phyloP scores from a whole-genome alignment of 2,113 vertebrate genomes.

The Pterocles gutturalis region DNA sequence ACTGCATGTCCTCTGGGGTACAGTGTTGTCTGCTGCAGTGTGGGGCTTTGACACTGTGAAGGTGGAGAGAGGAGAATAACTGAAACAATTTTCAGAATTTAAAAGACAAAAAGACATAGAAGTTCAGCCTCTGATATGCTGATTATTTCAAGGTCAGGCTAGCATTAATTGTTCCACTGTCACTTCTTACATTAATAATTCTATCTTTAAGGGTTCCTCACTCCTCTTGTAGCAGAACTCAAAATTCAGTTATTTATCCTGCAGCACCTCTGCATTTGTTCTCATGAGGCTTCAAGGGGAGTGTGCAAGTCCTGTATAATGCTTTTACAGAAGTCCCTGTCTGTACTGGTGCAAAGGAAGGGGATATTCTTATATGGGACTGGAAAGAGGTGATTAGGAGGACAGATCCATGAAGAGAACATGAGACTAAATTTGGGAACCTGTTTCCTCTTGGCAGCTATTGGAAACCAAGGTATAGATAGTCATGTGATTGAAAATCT shows the following conservation, averaged over 20 bases:
- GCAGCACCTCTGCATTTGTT: not conserved
- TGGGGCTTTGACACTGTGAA: not conserved
- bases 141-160: not conserved
- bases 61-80: not conserved
- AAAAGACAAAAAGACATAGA: not conserved
- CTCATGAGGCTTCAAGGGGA: no score
- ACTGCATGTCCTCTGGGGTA: not conserved
- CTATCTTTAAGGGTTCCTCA: not conserved
- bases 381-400: not conserved
- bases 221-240: not conserved
- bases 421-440: not conserved
- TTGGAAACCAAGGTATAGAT: not conserved
- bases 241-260: not conserved
- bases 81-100: not conserved
- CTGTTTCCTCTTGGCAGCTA: not conserved
- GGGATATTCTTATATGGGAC: rapidly evolving
- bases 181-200: rapidly evolving
- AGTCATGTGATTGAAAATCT: not conserved
- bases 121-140: not conserved
- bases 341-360: not conserved
- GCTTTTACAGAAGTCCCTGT: not conserved
- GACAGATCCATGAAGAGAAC: rapidly evolving
- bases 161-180: not conserved
- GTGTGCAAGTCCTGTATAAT: not conserved
- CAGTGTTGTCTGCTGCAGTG: not conserved